Conservation (phyloP, 2,797 vertebrate species). For the Orientallactaga sibirica region DNA sequence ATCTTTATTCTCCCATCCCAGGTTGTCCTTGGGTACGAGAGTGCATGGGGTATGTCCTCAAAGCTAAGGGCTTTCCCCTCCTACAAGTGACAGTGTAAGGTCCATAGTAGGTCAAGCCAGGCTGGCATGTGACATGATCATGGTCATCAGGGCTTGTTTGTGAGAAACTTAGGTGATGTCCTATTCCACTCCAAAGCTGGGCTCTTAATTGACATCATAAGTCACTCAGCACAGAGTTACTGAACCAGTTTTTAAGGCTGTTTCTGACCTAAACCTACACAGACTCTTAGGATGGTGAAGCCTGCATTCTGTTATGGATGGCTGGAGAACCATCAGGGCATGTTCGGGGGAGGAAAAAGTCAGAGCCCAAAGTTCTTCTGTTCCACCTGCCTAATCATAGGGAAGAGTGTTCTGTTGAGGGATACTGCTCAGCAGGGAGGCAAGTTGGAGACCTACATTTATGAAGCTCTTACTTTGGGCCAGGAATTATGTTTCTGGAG, state of each 20-base stretch:
- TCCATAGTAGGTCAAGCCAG: background rate
- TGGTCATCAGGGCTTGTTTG: background rate
- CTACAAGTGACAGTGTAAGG: background rate
- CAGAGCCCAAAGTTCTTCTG: background rate
- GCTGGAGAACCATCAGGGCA: background rate
- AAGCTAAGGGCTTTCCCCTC: background rate
- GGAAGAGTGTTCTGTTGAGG: background rate
- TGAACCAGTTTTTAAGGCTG: background rate
- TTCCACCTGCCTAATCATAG: background rate
- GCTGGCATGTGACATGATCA: background rate
- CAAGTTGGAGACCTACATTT: background rate
- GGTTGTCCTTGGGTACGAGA: background rate
- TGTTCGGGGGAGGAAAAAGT: background rate
- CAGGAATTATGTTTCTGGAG: background rate
- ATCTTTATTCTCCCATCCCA: slow-evolving; percentile 46
- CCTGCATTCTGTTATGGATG: background rate
- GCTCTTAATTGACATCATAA: background rate
- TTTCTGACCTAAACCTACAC: background rate
- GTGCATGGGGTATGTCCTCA: background rate
- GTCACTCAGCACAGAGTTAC: background rate
- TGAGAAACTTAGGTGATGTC: background rate
- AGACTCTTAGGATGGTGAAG: background rate
- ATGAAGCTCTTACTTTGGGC: background rate
- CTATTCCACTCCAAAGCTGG: background rate
- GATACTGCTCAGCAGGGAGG: background rate